A percentile compares a stretch with the other conserved stretches of the same genome.
phyloP scores from a whole-genome alignment of 2,113 vertebrate genomes.

The Sminthopsis crassicaudata region DNA sequence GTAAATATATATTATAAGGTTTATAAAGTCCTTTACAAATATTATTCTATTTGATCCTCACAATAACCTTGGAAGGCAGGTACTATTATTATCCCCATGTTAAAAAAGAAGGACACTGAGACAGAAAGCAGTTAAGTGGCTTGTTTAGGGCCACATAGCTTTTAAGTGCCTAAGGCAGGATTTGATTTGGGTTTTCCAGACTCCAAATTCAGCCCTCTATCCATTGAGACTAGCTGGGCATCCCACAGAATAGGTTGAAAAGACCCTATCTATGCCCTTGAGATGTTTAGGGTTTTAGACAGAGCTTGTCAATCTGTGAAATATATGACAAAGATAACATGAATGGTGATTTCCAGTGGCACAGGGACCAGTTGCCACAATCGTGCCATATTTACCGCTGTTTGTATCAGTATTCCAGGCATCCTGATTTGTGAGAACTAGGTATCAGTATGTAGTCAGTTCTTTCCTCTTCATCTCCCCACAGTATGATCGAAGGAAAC shows the following conservation, averaged over 20 bases:
- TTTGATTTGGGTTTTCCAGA: neutral
- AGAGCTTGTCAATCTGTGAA: neutral
- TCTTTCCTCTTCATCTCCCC: neutral
- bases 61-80: neutral
- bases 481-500: neutral
- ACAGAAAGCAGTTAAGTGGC: neutral
- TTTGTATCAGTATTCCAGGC: neutral
- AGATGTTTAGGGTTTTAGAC: neutral
- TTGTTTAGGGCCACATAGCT: neutral
- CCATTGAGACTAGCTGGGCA: constrained; percentile 2
- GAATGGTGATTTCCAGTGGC: neutral
- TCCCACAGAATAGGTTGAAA: neutral
- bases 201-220: neutral
- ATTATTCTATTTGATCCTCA: neutral
- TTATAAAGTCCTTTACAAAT: neutral
- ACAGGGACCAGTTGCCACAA: neutral
- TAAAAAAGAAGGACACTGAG: neutral
- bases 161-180: neutral
- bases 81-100: neutral
- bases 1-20: neutral
- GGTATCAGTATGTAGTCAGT: neutral
- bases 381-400: neutral
- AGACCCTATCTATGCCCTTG: neutral
- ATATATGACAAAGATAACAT: neutral
- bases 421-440: neutral